Percentiles rank a stretch among this genome's conserved stretches.
Evolutionary conservation across 2,113 vertebrate genomes (phyloP).

Genomic region (Dasyornis broadbenti): DNA sequence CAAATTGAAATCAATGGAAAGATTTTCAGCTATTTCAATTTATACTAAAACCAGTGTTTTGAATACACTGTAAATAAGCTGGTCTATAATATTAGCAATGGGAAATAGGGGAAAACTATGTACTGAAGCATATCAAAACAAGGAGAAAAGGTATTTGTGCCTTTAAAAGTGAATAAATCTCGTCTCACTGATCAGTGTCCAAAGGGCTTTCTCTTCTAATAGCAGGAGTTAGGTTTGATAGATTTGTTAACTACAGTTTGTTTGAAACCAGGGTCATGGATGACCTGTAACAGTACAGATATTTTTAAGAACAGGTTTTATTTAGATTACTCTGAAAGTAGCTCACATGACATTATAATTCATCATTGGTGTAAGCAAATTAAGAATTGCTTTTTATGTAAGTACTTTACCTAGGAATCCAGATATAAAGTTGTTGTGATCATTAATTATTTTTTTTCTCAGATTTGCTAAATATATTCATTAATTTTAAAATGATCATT

Average conservation of each 20-base stretch:
- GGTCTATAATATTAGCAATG: neutral
- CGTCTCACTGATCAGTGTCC: neutral
- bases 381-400: neutral
- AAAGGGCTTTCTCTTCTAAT: neutral
- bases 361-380: neutral
- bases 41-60: neutral
- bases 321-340: neutral
- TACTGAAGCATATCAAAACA: neutral
- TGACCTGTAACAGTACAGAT: neutral
- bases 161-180: neutral
- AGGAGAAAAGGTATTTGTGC: neutral
- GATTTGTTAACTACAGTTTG: neutral
- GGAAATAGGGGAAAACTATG: neutral
- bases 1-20: neutral
- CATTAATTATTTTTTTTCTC: neutral
- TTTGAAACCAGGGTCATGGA: neutral
- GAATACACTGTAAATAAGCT: neutral
- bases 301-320: neutral
- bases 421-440: neutral
- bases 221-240: neutral
- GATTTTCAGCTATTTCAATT: neutral
- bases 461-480: neutral
- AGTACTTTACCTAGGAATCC: neutral
- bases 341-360: neutral
- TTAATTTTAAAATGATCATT: neutral